phyloP scores from a whole-genome alignment of 2,797 vertebrate genomes.

The Calcarius lapponicus region DNA sequence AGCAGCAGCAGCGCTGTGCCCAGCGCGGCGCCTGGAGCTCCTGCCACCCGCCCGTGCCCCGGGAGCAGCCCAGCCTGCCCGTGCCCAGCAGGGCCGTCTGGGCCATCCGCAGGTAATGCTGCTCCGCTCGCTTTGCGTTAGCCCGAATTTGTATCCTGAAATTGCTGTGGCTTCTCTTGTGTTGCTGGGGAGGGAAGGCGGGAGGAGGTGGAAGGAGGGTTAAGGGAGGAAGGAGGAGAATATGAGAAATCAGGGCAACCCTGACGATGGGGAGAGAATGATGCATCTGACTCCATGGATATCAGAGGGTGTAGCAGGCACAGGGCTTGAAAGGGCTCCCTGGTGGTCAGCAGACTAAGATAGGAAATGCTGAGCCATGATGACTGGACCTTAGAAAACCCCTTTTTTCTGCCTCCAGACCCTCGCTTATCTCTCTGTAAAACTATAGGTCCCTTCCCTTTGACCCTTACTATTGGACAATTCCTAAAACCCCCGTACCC shows the following conservation, averaged over 20 bases:
- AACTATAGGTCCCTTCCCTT: too few species aligned
- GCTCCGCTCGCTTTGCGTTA: fast-evolving
- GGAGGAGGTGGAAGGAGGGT: neutral
- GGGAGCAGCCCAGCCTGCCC: constrained; percentile 35
- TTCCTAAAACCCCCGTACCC: too few species aligned
- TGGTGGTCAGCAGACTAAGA: too few species aligned
- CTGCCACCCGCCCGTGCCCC: neutral
- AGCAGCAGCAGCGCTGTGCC: constrained; percentile 23
- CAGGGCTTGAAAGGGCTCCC: too few species aligned
- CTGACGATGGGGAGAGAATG: neutral
- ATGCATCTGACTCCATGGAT: neutral
- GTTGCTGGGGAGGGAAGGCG: neutral
- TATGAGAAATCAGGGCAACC: neutral
- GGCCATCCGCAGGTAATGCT: constrained; percentile 69
- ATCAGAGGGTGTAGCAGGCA: neutral
- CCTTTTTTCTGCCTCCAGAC: too few species aligned
- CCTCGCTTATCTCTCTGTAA: too few species aligned
- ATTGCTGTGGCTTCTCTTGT: neutral
- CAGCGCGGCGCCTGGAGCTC: constrained; percentile 67
- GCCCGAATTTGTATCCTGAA: fast-evolving
- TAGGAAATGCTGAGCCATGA: too few species aligned
- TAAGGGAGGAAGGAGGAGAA: neutral
- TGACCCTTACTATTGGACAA: too few species aligned
- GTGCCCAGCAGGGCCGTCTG: constrained; percentile 55
- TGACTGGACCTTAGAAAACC: too few species aligned